Percentiles rank a stretch among this genome's conserved stretches.
Conservation (phyloP, 1,140 invertebrate genomes). For the Drosophila rhopaloa region DNA sequence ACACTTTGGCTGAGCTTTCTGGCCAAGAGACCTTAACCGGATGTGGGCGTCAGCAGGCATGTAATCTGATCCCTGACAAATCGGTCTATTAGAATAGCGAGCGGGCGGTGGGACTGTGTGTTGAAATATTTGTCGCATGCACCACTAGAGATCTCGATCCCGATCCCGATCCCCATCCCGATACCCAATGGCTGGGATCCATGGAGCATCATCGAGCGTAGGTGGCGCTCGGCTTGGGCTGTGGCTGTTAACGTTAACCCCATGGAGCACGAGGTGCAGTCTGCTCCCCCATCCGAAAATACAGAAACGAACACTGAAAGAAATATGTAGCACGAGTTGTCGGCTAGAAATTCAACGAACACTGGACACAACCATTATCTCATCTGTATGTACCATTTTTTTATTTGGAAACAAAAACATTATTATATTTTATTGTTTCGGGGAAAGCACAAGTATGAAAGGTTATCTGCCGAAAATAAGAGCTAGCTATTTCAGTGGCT, state of each 20-base stretch:
- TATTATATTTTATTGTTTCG: too few species aligned
- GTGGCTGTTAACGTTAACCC: slow-evolving; percentile 39
- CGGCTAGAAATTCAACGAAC: too few species aligned
- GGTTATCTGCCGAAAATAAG: neutral
- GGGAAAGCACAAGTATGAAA: too few species aligned
- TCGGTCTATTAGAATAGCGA: slow-evolving; percentile 83
- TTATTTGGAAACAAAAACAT: too few species aligned
- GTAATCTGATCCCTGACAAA: slow-evolving; percentile 84
- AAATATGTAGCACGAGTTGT: neutral
- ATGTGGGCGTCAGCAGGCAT: slow-evolving; percentile 83
- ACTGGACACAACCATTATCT: too few species aligned
- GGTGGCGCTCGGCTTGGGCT: slow-evolving; percentile 78
- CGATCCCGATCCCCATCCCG: neutral
- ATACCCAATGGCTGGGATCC: slow-evolving; percentile 17
- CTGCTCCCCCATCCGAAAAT: slow-evolving; percentile 21
- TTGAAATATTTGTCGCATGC: slow-evolving; percentile 84
- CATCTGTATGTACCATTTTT: too few species aligned
- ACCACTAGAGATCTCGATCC: slow-evolving; percentile 20
- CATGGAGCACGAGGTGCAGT: slow-evolving; percentile 52
- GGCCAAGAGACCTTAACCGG: slow-evolving; percentile 59
- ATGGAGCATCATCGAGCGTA: slow-evolving; percentile 54
- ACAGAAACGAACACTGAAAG: slow-evolving; percentile 2
- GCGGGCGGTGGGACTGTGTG: slow-evolving; percentile 67
- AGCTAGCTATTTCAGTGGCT: neutral
- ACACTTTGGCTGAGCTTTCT: slow-evolving; percentile 40